Percentiles rank a stretch among this genome's conserved stretches.
phyloP scores from a whole-genome alignment of 2,113 vertebrate species.

The Gymnobelideus leadbeateri region DNA sequence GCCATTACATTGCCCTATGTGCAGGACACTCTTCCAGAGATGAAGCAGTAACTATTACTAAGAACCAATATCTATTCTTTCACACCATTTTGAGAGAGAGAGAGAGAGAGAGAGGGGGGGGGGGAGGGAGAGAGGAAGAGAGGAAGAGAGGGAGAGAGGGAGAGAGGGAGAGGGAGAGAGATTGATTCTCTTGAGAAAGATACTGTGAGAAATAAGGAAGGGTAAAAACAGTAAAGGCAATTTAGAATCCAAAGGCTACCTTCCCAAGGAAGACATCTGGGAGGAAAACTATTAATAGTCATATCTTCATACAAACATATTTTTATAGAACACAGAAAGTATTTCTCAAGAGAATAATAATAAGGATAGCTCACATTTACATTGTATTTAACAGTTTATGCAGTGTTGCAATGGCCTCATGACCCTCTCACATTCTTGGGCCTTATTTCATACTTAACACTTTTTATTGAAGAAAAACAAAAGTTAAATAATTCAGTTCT shows the following conservation, averaged over 20 bases:
- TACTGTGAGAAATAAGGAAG: fast-evolving
- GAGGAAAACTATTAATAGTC: background rate
- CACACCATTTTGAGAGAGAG: background rate
- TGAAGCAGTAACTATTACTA: background rate
- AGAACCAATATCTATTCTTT: background rate
- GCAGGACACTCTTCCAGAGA: background rate
- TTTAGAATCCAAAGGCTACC: too few relatives aligned
- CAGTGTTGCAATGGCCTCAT: background rate
- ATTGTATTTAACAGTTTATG: background rate
- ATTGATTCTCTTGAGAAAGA: background rate
- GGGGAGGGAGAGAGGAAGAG: too few relatives aligned
- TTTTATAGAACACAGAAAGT: too few relatives aligned
- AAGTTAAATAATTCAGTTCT: background rate
- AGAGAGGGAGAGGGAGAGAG: too few relatives aligned
- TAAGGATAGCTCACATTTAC: background rate
- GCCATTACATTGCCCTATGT: background rate
- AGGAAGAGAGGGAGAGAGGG: too few relatives aligned
- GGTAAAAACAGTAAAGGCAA: background rate
- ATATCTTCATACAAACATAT: fast-evolving
- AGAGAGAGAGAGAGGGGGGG: too few relatives aligned
- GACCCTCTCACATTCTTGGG: background rate
- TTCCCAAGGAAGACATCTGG: fast-evolving
- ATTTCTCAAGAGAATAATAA: background rate
- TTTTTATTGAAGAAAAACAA: conserved; percentile 8
- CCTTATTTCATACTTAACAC: background rate